phyloP scores from a whole-genome alignment of 2,888 invertebrate genomes.

The Azorinus chamasolen region DNA sequence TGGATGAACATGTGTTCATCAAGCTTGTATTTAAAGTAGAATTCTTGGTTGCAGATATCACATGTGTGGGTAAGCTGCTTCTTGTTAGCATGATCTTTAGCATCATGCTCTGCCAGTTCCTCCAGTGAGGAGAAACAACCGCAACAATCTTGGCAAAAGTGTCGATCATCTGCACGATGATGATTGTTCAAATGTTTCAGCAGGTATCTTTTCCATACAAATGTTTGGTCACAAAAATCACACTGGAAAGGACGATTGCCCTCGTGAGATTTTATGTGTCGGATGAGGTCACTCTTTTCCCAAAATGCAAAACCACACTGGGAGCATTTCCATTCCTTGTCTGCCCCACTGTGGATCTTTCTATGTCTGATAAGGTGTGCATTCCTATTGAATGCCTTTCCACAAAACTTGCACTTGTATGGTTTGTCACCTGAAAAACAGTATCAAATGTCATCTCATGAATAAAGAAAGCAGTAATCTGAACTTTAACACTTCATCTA shows the following conservation, averaged over 20 bases:
- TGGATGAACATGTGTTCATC: conserved; percentile 62
- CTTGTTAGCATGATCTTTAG: conserved; percentile 39
- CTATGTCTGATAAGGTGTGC: conserved; percentile 60
- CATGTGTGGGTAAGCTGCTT: conserved; percentile 54
- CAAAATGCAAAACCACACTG: conserved; percentile 64
- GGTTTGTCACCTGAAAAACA: conserved; percentile 58
- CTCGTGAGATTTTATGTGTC: conserved; percentile 59
- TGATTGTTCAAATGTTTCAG: conserved; percentile 55
- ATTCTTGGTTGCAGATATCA: conserved; percentile 47
- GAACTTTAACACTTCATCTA: background rate
- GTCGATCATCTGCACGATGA: conserved; percentile 44
- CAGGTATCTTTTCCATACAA: conserved; percentile 62
- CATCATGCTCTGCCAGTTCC: conserved; percentile 38
- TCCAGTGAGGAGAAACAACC: conserved; percentile 27
- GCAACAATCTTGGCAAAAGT: conserved; percentile 54
- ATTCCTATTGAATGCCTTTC: conserved; percentile 62
- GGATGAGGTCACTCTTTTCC: conserved; percentile 60
- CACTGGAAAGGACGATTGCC: conserved; percentile 61
- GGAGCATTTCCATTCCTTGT: conserved; percentile 59
- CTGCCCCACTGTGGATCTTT: conserved; percentile 59
- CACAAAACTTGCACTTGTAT: conserved; percentile 62
- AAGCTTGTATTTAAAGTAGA: conserved; percentile 61
- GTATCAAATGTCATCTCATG: background rate
- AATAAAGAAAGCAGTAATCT: background rate
- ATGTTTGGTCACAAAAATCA: conserved; percentile 61